Percentiles rank a stretch among this genome's conserved stretches.
These are phyloP conservation scores for Planococcus citri DNA, from an alignment of 1,140 invertebrate species.

Conservation along the genomic window DNA sequence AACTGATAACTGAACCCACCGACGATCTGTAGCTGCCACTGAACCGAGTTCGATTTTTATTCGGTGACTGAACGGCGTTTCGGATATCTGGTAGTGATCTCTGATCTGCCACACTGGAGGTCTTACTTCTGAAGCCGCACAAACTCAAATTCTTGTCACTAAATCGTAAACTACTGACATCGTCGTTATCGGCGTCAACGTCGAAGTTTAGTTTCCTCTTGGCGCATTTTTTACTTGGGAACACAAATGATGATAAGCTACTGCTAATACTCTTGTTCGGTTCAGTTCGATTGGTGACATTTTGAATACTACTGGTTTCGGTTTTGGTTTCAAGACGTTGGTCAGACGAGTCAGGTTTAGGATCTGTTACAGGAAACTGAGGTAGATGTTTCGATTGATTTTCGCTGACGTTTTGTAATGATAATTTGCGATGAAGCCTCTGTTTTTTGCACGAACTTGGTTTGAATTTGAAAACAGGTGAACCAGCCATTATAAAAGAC, in stretches of 20 bases:
- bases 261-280: neutral
- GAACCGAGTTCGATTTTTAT: neutral
- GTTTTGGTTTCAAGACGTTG: neutral
- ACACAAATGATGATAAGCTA: neutral
- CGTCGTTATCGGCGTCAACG: neutral
- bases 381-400: neutral
- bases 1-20: neutral
- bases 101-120: neutral
- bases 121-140: neutral
- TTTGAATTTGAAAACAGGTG: neutral
- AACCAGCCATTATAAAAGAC: neutral
- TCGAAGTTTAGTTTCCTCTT: constrained; percentile 11
- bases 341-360: neutral
- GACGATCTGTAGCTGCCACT: constrained; percentile 3
- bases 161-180: neutral
- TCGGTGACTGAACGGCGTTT: neutral
- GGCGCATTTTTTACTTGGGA: neutral
- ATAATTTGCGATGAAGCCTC: neutral
- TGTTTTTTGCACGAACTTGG: neutral
- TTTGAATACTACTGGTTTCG: neutral
- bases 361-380: neutral
- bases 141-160: neutral
- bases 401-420: neutral
- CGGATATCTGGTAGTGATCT: neutral
- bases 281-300: neutral